Conservation (phyloP, 2,797 vertebrate species). For the Lindbergichthys nudifrons region DNA sequence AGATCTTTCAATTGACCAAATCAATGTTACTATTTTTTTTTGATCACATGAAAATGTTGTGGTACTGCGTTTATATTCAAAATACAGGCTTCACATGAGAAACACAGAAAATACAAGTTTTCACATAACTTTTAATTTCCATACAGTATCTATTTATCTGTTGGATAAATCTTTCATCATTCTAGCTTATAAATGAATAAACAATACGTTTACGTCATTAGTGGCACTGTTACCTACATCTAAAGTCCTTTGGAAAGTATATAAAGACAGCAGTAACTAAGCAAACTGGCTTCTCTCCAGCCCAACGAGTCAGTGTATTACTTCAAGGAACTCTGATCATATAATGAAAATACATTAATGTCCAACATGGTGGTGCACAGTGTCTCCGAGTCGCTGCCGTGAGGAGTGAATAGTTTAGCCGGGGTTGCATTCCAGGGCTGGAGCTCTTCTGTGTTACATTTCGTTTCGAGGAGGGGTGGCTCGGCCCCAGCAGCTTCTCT, state of each 20-base stretch:
- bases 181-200: neutral
- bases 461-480: slow-evolving; percentile 27
- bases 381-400: slow-evolving; percentile 11
- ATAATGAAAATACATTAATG: slow-evolving; percentile 16
- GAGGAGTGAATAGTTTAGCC: slow-evolving; percentile 32
- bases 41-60: neutral
- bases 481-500: slow-evolving; percentile 33
- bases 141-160: no score
- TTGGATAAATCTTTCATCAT: neutral
- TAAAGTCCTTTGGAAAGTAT: neutral
- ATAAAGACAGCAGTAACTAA: neutral
- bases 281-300: neutral
- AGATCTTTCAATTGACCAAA: neutral
- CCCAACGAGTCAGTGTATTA: neutral
- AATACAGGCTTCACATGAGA: neutral
- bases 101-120: no score
- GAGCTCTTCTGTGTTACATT: slow-evolving; percentile 64
- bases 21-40: neutral
- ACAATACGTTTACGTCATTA: neutral
- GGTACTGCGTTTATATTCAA: neutral
- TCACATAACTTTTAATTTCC: no score
- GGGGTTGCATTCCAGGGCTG: slow-evolving; percentile 58
- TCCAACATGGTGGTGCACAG: slow-evolving; percentile 1
- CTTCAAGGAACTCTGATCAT: neutral
- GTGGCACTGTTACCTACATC: neutral